phyloP scores from a whole-genome alignment of 2,113 vertebrate species.

The Ammodytes marinus region DNA sequence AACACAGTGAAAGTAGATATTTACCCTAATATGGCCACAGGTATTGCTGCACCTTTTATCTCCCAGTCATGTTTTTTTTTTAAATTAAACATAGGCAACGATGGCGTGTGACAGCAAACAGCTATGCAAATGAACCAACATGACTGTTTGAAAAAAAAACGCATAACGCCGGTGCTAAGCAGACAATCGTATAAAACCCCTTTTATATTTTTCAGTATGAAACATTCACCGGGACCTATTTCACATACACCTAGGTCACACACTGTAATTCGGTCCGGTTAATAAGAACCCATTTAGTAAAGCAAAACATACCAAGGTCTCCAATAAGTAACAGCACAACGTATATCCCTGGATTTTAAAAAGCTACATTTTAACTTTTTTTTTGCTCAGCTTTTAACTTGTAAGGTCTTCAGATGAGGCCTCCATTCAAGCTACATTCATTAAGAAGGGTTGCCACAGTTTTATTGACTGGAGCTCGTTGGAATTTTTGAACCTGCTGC shows the following conservation, averaged over 20 bases:
- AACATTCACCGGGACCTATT: constrained; percentile 62
- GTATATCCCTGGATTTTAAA: constrained; percentile 70
- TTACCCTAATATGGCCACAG: constrained; percentile 49
- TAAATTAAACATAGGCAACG: constrained; percentile 36
- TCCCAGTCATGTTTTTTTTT: constrained; percentile 1
- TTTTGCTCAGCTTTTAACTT: constrained; percentile 49
- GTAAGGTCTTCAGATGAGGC: constrained; percentile 38
- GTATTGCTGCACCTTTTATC: constrained; percentile 53
- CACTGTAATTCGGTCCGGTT: constrained; percentile 32
- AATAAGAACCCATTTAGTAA: constrained; percentile 51
- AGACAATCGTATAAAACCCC: constrained; percentile 64
- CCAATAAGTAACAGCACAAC: constrained; percentile 46
- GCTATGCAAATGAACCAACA: constrained; percentile 36
- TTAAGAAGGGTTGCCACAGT: constrained; percentile 43
- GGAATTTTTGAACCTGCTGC: constrained; percentile 32
- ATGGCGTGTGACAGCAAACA: constrained; percentile 25
- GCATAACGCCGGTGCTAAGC: constrained; percentile 32
- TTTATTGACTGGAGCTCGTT: constrained; percentile 16
- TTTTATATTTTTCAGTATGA: constrained; percentile 52
- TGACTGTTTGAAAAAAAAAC: constrained; percentile 15
- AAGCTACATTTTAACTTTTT: constrained; percentile 22
- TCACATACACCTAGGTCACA: constrained; percentile 50
- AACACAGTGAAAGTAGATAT: constrained; percentile 25
- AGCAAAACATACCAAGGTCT: constrained; percentile 61
- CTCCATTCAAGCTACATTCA: constrained; percentile 59